These are phyloP conservation scores for Griposia aprilina DNA, from an alignment of 2,888 invertebrate genomes.

Conservation along the genomic window DNA sequence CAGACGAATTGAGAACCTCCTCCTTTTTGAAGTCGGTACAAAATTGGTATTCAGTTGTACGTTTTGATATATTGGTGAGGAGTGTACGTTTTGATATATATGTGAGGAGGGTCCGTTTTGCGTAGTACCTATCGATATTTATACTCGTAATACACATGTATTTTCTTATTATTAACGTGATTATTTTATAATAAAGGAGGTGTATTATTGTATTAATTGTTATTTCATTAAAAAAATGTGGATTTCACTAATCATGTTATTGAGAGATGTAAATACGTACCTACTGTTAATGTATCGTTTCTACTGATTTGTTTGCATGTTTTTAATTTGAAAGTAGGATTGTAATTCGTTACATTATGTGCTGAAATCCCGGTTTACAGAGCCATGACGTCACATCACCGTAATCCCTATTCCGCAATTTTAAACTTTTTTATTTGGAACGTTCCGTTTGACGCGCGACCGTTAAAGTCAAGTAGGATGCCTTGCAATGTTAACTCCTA, in stretches of 20 bases:
- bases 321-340: background rate
- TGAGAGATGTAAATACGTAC: background rate
- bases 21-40: too few relatives aligned
- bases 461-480: conserved; percentile 52
- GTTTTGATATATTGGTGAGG: background rate
- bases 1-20: too few relatives aligned
- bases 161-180: background rate
- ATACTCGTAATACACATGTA: background rate
- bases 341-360: background rate
- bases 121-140: background rate
- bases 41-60: background rate
- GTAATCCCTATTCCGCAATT: conserved; percentile 32
- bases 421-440: conserved; percentile 43
- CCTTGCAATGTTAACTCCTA: conserved; percentile 64
- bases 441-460: conserved; percentile 52
- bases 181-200: background rate
- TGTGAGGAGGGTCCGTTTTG: background rate
- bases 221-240: background rate
- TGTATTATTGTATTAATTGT: background rate
- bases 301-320: background rate
- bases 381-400: conserved; percentile 27
- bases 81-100: background rate
- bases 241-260: background rate
- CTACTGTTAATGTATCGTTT: background rate
- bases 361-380: background rate